A percentile compares a stretch with the other conserved stretches of the same genome.
These are phyloP conservation scores for Mesoligia furuncula DNA, from an alignment of 2,888 invertebrate genomes.

Conservation along the genomic window DNA sequence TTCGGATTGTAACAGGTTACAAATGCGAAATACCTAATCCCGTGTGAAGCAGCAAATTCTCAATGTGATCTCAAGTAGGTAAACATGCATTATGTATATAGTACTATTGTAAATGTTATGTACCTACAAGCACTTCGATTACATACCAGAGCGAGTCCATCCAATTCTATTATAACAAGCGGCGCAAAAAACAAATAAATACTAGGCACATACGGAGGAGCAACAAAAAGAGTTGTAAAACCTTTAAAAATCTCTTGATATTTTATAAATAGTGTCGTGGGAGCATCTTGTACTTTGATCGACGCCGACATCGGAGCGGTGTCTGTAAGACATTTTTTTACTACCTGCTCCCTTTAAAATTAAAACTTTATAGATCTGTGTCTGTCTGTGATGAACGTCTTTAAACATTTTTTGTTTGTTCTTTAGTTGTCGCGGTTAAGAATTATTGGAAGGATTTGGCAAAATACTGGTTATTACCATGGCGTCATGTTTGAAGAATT, in stretches of 20 bases:
- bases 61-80: slow-evolving; percentile 41
- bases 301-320: slow-evolving; percentile 79
- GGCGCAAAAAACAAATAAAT: slow-evolving; percentile 69
- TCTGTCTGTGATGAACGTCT: slow-evolving; percentile 58
- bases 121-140: slow-evolving; percentile 30
- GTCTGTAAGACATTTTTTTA: slow-evolving; percentile 83
- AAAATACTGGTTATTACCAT: slow-evolving; percentile 36
- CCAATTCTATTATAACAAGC: slow-evolving; percentile 57
- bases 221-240: slow-evolving; percentile 77
- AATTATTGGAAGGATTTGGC: slow-evolving; percentile 15
- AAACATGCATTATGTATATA: slow-evolving; percentile 29
- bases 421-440: slow-evolving; percentile 13
- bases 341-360: slow-evolving; percentile 84
- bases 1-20: slow-evolving; percentile 28
- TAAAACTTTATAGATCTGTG: slow-evolving; percentile 82
- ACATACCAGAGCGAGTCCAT: slow-evolving; percentile 42
- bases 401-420: slow-evolving; percentile 60
- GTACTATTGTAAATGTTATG: slow-evolving; percentile 48
- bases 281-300: slow-evolving; percentile 84
- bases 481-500: slow-evolving; percentile 25
- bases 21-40: slow-evolving; percentile 29
- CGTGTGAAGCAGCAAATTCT: slow-evolving; percentile 33
- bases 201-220: slow-evolving; percentile 70
- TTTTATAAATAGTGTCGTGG: slow-evolving; percentile 87
- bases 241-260: slow-evolving; percentile 81